phyloP scores from a whole-genome alignment of 2,888 invertebrate species.

The Trichopria drosophilae region DNA sequence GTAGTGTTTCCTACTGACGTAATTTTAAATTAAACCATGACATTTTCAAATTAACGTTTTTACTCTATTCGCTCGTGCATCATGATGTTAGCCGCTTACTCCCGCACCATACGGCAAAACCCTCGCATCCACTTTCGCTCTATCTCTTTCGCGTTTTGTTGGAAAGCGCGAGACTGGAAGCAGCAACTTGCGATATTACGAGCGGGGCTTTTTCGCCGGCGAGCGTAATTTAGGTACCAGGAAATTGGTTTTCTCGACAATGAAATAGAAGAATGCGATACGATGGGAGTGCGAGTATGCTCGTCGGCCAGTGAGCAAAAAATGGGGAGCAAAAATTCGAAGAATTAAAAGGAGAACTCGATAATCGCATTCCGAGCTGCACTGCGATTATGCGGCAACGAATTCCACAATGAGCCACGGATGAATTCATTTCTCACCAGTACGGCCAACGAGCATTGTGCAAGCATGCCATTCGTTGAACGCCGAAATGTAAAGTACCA shows the following conservation, averaged over 20 bases:
- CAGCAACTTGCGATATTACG: conserved; percentile 57
- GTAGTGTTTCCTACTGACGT: conserved; percentile 49
- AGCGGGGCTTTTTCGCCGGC: conserved; percentile 52
- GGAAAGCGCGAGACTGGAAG: conserved; percentile 46
- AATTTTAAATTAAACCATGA: conserved; percentile 59
- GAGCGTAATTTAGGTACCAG: conserved; percentile 59
- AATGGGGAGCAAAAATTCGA: conserved; percentile 26
- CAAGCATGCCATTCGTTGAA: too few relatives aligned
- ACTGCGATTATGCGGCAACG: conserved; percentile 13
- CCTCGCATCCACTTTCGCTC: conserved; percentile 27
- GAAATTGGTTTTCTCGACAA: conserved; percentile 60
- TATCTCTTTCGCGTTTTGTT: conserved; percentile 36
- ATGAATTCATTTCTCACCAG: conserved; percentile 29
- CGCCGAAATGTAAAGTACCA: too few relatives aligned
- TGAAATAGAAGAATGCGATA: conserved; percentile 59
- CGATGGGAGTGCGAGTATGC: conserved; percentile 37
- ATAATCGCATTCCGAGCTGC: conserved; percentile 1
- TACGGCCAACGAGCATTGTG: too few relatives aligned
- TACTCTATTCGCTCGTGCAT: too few relatives aligned
- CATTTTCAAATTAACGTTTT: conserved; percentile 59
- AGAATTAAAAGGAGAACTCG: conserved; percentile 26
- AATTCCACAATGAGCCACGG: conserved; percentile 5
- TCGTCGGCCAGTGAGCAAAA: conserved; percentile 18
- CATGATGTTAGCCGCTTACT: too few relatives aligned
- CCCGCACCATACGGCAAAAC: conserved; percentile 22